Evolutionary conservation across 2,888 invertebrate species (phyloP), one percentile per base, ranked within the genome.

Genomic region (Sarcophaga caerulescens): DNA sequence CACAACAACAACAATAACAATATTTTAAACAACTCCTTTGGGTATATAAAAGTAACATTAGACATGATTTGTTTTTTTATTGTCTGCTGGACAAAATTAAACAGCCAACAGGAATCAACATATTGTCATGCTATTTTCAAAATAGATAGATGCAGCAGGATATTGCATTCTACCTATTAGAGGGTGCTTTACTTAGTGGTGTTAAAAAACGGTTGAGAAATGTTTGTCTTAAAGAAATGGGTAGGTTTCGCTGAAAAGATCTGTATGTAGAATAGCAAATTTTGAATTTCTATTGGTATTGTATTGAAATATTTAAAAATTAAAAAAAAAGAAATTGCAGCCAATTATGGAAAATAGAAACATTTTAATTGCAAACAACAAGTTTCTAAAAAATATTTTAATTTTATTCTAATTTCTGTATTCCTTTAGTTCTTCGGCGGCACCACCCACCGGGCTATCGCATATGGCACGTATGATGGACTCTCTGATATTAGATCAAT

Each of bases 401-500:
- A 14, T 52, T 52, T 52, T 17, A 14, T 52, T 52, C 17, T 52
- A 52, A 14, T 8, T 35, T 35, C 35, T 35, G 35, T 8, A 35
- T 8, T 11, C 74, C 75, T 77, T n/a, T 74, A 89, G 89, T 92
- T 95, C 95, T 89, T 94, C 95, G 59, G 89, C 93, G 71, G 94
- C 95, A 69, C 94, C 95, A 10, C 94, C 95, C 17, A 92, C 92
- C 66, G 94, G 93, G 65, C 94, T 96, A 87, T 95, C 95, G 89
- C 96, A 95, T 89, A 95, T 96, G 95, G 95, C 96, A 73, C 94
- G 95, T 74, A 95, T 96, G 95, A 96, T 96, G 96, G 96, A 96
- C 90, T 95, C 96, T 2, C 94, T 96, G 91, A 95, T 96, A 92
- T 93, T 95, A 81, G 95, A 96, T 89, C 95, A 95, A 81, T 94